phyloP scores from a whole-genome alignment of 2,113 vertebrate genomes.

The Tautogolabrus adspersus region DNA sequence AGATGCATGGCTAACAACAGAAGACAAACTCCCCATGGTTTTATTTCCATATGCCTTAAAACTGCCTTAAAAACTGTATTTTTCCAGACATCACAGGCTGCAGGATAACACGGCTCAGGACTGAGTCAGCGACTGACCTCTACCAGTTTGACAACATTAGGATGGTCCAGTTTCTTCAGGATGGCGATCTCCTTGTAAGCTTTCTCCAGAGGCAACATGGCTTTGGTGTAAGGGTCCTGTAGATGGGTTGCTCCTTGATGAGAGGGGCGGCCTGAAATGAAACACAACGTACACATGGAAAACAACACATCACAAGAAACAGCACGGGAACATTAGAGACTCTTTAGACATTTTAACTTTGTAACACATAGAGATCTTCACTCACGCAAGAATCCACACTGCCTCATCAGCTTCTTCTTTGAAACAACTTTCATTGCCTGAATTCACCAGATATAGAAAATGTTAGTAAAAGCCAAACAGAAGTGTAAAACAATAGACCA shows the following conservation, averaged over 20 bases:
- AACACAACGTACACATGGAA: constrained; percentile 1
- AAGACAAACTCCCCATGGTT: too few relatives aligned
- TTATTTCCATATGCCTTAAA: too few relatives aligned
- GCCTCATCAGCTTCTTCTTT: constrained; percentile 95
- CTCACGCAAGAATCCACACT: constrained; percentile 95
- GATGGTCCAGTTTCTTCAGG: constrained; percentile 94
- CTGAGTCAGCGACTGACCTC: constrained; percentile 84
- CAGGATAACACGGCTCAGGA: background rate
- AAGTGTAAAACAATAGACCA: background rate
- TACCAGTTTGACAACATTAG: constrained; percentile 94
- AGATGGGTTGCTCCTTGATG: constrained; percentile 84
- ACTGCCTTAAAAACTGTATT: too few relatives aligned
- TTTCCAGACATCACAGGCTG: too few relatives aligned
- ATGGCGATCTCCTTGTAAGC: constrained; percentile 97
- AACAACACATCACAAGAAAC: background rate
- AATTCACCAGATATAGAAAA: constrained; percentile 6
- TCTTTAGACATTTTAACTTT: background rate
- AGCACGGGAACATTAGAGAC: background rate
- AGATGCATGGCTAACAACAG: too few relatives aligned
- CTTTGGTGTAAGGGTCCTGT: constrained; percentile 82
- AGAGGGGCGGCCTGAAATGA: constrained; percentile 86
- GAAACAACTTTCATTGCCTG: constrained; percentile 99
- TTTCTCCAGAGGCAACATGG: constrained; percentile 87
- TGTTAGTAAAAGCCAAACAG: background rate
- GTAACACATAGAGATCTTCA: constrained; percentile 43